These are phyloP conservation scores for Discoglossus pictus DNA, from an alignment of 2,797 vertebrate species.

Conservation along the genomic window DNA sequence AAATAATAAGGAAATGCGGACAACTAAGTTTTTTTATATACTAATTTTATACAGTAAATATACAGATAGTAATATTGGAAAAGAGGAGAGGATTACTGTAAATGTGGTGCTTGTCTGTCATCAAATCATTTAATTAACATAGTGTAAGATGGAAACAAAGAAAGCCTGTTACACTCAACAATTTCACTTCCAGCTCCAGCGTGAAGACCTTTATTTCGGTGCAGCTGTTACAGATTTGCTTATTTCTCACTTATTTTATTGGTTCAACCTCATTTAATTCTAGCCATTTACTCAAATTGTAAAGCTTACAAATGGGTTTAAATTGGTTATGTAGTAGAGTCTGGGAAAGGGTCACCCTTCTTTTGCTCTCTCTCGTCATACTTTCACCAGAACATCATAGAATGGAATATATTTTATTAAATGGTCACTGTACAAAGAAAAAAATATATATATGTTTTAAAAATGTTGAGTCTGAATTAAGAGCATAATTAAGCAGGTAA, in stretches of 20 bases:
- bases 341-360: conserved; percentile 12
- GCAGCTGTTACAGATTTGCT: conserved; percentile 41
- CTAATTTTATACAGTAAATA: conserved; percentile 12
- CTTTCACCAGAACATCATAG: neutral
- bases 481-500: no score
- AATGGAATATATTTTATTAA: no score
- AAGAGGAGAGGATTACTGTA: conserved; percentile 39
- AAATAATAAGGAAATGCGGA: conserved; percentile 14
- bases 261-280: conserved; percentile 46
- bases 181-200: conserved; percentile 36
- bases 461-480: no score
- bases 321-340: conserved; percentile 25
- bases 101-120: conserved; percentile 52
- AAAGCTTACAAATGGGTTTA: conserved; percentile 39
- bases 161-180: conserved; percentile 22
- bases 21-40: neutral
- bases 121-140: conserved; percentile 54
- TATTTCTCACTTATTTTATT: conserved; percentile 47
- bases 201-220: conserved; percentile 48
- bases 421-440: no score
- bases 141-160: conserved; percentile 52
- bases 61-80: conserved; percentile 24
- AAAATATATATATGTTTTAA: no score
- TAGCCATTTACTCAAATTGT: conserved; percentile 38
- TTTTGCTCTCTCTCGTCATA: neutral